Conservation (phyloP, 2,113 vertebrate genomes). For the Tyrannus savana region DNA sequence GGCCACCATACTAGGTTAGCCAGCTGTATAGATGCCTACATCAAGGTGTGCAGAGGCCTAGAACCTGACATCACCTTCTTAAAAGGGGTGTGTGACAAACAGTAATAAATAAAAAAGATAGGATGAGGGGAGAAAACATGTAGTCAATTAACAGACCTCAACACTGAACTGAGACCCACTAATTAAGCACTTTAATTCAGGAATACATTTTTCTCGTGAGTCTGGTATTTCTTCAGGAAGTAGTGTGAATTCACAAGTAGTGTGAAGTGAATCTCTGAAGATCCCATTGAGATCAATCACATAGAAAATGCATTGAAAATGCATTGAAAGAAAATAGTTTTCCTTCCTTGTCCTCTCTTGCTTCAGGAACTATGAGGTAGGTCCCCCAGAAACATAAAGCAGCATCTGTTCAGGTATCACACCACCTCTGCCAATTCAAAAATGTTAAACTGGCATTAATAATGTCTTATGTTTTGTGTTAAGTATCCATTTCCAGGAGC, state of each 20-base stretch:
- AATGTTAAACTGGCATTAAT: neutral
- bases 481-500: neutral
- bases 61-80: neutral
- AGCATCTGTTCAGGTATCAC: neutral
- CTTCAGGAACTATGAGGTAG: neutral
- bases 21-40: neutral
- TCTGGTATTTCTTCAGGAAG: neutral
- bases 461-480: neutral
- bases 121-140: neutral
- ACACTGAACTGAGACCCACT: neutral
- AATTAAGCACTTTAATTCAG: neutral
- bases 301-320: neutral
- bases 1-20: neutral
- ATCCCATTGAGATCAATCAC: neutral
- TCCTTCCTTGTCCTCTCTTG: neutral
- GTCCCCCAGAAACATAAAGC: neutral
- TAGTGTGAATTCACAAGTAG: neutral
- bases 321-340: neutral
- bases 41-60: neutral
- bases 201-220: neutral
- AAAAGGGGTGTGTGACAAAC: neutral
- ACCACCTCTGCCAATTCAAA: neutral
- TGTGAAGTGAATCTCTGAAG: neutral
- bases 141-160: neutral
- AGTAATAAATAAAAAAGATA: neutral